These are phyloP conservation scores for Eupithecia subumbrata DNA, from an alignment of 2,888 invertebrate genomes.

Conservation along the genomic window DNA sequence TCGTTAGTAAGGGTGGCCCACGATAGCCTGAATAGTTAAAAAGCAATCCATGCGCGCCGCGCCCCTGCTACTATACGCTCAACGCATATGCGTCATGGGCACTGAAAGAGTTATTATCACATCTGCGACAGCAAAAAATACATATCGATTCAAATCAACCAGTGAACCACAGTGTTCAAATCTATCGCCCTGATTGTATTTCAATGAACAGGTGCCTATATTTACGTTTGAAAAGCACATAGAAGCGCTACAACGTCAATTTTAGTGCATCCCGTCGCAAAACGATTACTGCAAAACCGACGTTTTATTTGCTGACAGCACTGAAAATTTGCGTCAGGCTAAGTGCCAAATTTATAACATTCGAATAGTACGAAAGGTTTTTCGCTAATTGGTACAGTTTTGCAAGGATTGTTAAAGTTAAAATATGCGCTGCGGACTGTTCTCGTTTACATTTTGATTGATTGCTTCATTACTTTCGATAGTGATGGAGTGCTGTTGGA, in stretches of 20 bases:
- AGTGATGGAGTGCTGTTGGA: constrained; percentile 52
- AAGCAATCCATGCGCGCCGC: neutral
- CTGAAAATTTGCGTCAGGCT: constrained; percentile 82
- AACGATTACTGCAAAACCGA: constrained; percentile 72
- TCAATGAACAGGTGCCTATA: constrained; percentile 4
- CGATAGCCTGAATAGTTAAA: neutral
- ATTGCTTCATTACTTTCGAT: constrained; percentile 72
- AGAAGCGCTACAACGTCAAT: neutral
- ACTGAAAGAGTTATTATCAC: no score
- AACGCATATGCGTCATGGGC: neutral
- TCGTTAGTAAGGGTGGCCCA: neutral
- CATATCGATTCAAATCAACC: neutral
- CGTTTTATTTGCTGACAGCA: constrained; percentile 79
- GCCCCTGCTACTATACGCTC: neutral
- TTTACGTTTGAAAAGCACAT: constrained; percentile 4
- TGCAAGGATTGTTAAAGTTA: constrained; percentile 83
- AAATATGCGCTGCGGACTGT: constrained; percentile 81
- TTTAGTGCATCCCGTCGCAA: constrained; percentile 69
- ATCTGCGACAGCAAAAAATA: neutral
- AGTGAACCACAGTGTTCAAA: neutral
- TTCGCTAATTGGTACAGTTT: constrained; percentile 80
- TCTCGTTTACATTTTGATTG: constrained; percentile 81
- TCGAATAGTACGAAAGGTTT: constrained; percentile 76
- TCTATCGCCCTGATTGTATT: neutral
- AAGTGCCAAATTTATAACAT: constrained; percentile 84